Conservation (phyloP, 2,797 vertebrate genomes). For the Hippopotamyrus pictus region DNA sequence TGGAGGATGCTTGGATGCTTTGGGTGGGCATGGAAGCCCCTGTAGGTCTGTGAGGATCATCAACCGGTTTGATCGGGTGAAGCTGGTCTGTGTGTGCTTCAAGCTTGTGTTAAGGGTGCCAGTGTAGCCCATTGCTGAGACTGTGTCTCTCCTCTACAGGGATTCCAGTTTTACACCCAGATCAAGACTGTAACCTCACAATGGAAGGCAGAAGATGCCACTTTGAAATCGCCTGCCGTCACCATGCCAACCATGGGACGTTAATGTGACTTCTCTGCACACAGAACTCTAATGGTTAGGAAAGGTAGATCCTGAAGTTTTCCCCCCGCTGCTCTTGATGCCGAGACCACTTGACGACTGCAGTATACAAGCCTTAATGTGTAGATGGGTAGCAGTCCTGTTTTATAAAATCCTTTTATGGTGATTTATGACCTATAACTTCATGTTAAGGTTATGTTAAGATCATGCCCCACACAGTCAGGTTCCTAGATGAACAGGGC, state of each 20-base stretch:
- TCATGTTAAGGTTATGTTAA: not conserved
- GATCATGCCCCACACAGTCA: not conserved
- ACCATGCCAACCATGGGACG: slow-evolving; percentile 95
- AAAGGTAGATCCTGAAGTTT: not conserved
- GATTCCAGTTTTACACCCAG: slow-evolving; percentile 93
- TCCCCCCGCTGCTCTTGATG: not conserved
- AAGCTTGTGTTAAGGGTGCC: slow-evolving; percentile 15
- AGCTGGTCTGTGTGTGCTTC: not conserved
- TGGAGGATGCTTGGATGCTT: not conserved
- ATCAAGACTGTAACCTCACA: slow-evolving; percentile 92
- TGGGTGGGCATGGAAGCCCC: not conserved
- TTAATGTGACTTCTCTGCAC: slow-evolving; percentile 48
- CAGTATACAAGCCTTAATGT: slow-evolving; percentile 36
- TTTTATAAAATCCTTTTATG: not conserved
- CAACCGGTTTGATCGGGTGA: not conserved
- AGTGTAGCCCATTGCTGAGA: not conserved
- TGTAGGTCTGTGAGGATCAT: not conserved
- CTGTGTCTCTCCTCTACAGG: slow-evolving; percentile 55
- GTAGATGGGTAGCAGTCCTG: not conserved
- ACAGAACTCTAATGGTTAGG: not conserved
- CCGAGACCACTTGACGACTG: slow-evolving; percentile 12
- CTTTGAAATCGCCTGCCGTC: slow-evolving; percentile 78
- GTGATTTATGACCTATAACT: not conserved
- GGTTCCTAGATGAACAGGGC: not conserved
- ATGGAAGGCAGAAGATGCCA: slow-evolving; percentile 95